Percentiles rank a stretch among this genome's conserved stretches.
phyloP scores from a whole-genome alignment of 2,113 vertebrate species.

The Camelus bactrianus region DNA sequence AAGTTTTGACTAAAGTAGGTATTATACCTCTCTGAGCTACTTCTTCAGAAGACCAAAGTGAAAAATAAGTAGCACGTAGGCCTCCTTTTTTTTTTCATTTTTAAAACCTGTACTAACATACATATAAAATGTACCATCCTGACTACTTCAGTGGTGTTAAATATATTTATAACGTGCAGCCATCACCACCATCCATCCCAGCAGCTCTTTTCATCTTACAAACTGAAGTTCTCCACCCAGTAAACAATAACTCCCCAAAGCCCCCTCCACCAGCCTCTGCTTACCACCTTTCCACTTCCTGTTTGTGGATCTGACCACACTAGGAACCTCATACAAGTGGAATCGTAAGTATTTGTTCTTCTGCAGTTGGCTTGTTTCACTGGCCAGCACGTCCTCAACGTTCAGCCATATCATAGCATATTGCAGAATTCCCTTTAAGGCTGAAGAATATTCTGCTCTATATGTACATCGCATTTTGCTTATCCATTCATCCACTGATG shows the following conservation, averaged over 20 bases:
- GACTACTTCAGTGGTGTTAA: neutral
- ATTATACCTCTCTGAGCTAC: neutral
- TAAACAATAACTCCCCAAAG: neutral
- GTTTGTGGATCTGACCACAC: neutral
- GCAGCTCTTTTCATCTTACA: neutral
- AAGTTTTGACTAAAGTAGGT: neutral
- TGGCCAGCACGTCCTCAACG: neutral
- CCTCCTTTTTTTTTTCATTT: neutral
- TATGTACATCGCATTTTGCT: neutral
- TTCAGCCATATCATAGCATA: neutral
- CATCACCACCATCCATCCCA: too few species aligned
- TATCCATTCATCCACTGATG: neutral
- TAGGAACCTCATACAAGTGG: neutral
- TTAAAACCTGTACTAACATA: neutral
- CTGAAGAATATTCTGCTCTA: neutral
- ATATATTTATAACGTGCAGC: neutral
- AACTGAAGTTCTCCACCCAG: neutral
- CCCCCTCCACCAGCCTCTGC: neutral
- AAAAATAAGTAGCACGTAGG: neutral
- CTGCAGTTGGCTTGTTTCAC: neutral
- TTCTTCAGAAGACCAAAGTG: neutral
- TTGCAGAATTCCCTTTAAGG: neutral
- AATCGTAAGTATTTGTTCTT: neutral
- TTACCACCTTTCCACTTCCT: neutral
- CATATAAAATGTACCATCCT: neutral